Evolutionary conservation across 2,888 invertebrate genomes (phyloP).

Genomic region (Neoitamus cyanurus): DNA sequence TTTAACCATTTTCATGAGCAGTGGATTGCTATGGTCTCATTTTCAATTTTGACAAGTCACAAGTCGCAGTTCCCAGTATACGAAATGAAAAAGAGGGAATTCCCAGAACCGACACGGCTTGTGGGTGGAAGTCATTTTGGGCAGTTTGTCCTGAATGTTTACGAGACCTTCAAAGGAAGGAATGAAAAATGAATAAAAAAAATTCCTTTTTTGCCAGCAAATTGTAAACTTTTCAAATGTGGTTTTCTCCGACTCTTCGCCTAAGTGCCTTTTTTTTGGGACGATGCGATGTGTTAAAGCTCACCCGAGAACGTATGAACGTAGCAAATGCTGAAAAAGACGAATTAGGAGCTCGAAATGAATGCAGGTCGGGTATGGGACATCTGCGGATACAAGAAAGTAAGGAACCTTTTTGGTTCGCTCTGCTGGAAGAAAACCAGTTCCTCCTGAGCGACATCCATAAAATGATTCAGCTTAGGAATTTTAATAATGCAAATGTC

Average conservation of each 20-base stretch:
- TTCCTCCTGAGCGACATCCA: background rate
- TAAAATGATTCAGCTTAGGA: background rate
- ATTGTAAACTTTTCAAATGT: slow-evolving; percentile 11
- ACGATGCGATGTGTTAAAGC: background rate
- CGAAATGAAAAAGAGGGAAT: background rate
- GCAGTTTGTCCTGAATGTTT: background rate
- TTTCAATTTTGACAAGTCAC: background rate
- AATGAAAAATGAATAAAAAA: background rate
- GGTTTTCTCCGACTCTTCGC: background rate
- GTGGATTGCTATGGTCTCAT: background rate
- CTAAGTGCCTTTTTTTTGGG: background rate
- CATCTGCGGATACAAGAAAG: no score
- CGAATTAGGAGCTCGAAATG: background rate
- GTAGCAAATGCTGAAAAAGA: background rate
- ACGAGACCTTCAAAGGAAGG: background rate
- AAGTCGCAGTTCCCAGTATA: background rate
- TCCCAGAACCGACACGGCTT: background rate
- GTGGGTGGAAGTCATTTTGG: background rate
- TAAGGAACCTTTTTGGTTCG: background rate
- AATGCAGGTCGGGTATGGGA: background rate
- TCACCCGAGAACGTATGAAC: background rate
- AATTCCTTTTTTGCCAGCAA: background rate
- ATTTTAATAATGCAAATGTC: background rate
- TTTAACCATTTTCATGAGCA: background rate
- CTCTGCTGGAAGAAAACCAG: background rate